phyloP scores from a whole-genome alignment of 2,113 vertebrate genomes.

The Butorides virescens region DNA sequence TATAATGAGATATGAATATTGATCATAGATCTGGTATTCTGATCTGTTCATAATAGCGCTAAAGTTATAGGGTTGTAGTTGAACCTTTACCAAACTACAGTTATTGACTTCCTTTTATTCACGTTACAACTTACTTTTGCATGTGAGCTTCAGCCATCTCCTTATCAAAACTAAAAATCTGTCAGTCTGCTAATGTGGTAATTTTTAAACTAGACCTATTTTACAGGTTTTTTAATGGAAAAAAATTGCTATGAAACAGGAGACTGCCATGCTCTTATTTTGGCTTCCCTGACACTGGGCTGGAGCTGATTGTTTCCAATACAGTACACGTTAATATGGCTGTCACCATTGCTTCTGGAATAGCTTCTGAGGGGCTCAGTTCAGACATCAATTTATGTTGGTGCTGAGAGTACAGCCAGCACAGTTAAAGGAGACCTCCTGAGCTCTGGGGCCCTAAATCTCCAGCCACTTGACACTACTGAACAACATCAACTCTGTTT shows the following conservation, averaged over 20 bases:
- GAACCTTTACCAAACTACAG: background rate
- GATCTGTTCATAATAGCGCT: background rate
- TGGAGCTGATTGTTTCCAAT: background rate
- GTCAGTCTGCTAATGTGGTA: background rate
- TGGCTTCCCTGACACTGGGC: background rate
- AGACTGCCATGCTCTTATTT: background rate
- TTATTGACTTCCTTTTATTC: background rate
- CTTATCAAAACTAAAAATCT: background rate
- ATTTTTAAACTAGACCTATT: background rate
- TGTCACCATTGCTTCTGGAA: background rate
- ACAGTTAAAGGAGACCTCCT: background rate
- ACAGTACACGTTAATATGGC: background rate
- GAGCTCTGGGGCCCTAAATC: conserved; percentile 38
- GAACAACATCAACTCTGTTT: conserved; percentile 3
- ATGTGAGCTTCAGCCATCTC: background rate
- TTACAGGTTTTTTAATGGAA: background rate
- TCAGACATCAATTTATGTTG: background rate
- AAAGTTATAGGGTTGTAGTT: background rate
- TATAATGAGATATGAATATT: background rate
- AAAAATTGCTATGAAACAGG: background rate
- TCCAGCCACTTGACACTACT: conserved; percentile 1
- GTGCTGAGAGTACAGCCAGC: background rate
- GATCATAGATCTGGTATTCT: background rate
- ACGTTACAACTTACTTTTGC: background rate
- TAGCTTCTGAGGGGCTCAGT: background rate